Conservation (phyloP, 2,888 invertebrate genomes). For the Ochropleura leucogaster region DNA sequence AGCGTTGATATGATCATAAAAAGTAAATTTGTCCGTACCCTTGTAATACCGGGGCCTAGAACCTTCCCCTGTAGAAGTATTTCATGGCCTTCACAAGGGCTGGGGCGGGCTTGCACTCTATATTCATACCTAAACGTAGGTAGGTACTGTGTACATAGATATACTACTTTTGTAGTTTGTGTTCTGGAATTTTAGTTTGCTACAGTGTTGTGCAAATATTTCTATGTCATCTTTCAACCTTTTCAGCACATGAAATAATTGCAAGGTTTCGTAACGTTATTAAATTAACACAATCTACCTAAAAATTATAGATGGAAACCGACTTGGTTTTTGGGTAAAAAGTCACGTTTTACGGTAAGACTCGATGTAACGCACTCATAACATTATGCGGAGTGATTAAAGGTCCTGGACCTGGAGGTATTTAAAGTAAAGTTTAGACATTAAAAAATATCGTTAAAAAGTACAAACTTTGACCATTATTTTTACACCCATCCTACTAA, state of each 20-base stretch:
- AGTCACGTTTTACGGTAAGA: too few relatives aligned
- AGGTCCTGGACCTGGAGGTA: too few relatives aligned
- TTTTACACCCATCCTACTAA: too few relatives aligned
- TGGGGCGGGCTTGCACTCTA: slow-evolving; percentile 65
- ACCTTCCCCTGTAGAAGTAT: slow-evolving; percentile 63
- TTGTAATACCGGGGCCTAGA: slow-evolving; percentile 64
- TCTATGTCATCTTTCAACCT: background rate
- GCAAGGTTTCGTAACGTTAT: background rate
- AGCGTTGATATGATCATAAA: slow-evolving; percentile 70
- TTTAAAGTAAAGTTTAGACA: too few relatives aligned
- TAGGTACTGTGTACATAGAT: slow-evolving; percentile 11
- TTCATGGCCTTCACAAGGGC: slow-evolving; percentile 68
- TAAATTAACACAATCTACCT: slow-evolving; percentile 10
- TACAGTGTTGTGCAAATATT: slow-evolving; percentile 1
- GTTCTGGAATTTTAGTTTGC: slow-evolving; percentile 5
- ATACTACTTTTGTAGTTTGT: slow-evolving; percentile 20
- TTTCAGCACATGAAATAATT: slow-evolving; percentile 2
- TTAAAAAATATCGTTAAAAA: too few relatives aligned
- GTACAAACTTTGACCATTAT: too few relatives aligned
- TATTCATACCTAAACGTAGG: slow-evolving; percentile 50
- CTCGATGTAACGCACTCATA: too few relatives aligned
- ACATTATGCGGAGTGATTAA: too few relatives aligned
- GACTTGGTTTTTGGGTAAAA: too few relatives aligned
- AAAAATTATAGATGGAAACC: too few relatives aligned
- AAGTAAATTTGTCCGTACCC: slow-evolving; percentile 70